Base-by-base conservation (phyloP, 2,888 invertebrate species). In the Lasioglossum villosulum region DNA sequence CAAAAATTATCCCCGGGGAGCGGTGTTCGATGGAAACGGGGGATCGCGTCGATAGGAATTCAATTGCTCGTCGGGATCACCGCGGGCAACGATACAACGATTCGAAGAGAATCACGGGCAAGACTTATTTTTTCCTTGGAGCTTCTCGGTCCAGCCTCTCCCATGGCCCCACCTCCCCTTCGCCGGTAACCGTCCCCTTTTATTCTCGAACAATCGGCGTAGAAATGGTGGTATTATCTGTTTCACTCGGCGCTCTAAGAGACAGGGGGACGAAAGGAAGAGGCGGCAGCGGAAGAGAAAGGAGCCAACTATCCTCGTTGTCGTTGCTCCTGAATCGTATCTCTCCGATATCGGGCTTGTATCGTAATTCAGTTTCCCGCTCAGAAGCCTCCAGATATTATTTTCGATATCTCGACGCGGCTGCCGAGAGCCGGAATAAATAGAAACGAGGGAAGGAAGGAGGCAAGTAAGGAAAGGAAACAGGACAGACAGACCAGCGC, bases 141-240 rank as follows among this genome's bases (percentile, higher is more conserved):
- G 59, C n/a, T 83, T 30, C 68, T 56, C 39, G 37, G 56, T 71
- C 42, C 39, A 5, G 10, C 10, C 52, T 52, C n/a, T 10, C n/a
- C n/a, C 30, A 23, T 48, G n/a, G 6, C 45, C 12, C 52, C 45
- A 14, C 4, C 56, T 45, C 56, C n/a, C 30, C 23, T 23, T 8
- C 37, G n/a, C 68, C n/a, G 27, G 45, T 34, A 45, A 27, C 8
- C 66, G n/a, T 37, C 37, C 82, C 68, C 76, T 90, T 42, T 74
- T 81, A 86, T 87, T 87, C 82, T 85, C 78, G 79, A 78, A 39
- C 86, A 78, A 86, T 75, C 78, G 63, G 82, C 88, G 89, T 87
- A 88, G 90, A 92, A 91, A 93, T 90, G 88, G 88, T 88, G 86
- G 90, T 90, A 91, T 93, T 93, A 94, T 92, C 90, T 92, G 89